A percentile compares a stretch with the other conserved stretches of the same genome.
Conservation (phyloP, 2,113 vertebrate genomes). For the Etia nguti region DNA sequence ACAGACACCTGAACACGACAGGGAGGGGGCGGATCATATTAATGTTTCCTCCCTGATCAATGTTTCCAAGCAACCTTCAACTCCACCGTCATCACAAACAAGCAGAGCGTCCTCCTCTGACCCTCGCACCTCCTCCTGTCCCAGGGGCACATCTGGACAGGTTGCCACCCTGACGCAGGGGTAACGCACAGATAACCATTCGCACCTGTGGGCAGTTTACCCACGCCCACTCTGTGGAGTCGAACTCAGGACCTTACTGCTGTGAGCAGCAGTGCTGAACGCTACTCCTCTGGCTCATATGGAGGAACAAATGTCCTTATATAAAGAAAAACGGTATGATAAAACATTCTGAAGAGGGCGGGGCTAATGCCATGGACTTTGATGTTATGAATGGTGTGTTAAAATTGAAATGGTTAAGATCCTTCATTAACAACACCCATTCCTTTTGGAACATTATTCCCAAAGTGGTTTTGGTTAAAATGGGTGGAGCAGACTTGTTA, state of each 20-base stretch:
- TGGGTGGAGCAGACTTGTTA: not conserved
- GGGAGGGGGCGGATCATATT: too few species aligned
- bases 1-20: too few species aligned
- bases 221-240: too few species aligned
- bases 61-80: too few species aligned
- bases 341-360: not conserved
- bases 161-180: not conserved
- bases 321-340: not conserved
- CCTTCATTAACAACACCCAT: not conserved
- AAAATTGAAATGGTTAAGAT: not conserved
- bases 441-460: not conserved
- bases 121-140: not conserved
- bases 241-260: not conserved
- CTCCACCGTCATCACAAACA: too few species aligned
- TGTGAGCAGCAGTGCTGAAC: not conserved
- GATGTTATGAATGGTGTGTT: not conserved
- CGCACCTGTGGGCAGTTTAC: not conserved
- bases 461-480: not conserved
- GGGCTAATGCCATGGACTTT: not conserved
- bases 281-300: not conserved
- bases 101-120: not conserved
- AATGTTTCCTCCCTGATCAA: too few species aligned
- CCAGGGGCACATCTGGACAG: not conserved
- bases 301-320: not conserved
- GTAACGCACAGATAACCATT: not conserved